Evolutionary conservation across 2,797 vertebrate species (phyloP).

Genomic region (Cyclura pinguis): DNA sequence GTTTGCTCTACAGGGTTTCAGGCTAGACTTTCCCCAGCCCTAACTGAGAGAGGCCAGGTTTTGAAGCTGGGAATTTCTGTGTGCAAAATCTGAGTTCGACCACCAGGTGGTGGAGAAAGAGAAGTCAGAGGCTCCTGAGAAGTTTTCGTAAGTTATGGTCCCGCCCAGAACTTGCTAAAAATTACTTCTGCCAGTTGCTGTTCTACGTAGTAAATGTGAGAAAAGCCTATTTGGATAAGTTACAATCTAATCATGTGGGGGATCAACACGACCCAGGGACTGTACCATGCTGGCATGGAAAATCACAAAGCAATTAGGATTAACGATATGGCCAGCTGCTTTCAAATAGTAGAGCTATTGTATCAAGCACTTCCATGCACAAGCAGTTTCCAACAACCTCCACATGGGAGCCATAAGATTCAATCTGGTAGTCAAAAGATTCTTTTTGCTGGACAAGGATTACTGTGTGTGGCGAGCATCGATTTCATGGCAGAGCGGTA

Average conservation of each 20-base stretch:
- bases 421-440: not conserved
- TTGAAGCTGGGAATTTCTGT: not conserved
- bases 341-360: not conserved
- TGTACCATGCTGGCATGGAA: not conserved
- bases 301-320: not conserved
- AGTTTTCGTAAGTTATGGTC: not conserved
- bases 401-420: constrained; percentile 5
- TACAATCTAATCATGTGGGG: not conserved
- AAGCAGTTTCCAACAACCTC: not conserved
- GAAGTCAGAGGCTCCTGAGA: not conserved
- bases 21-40: not conserved
- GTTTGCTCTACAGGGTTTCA: not conserved
- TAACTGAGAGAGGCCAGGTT: not conserved
- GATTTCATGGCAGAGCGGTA: constrained; percentile 6
- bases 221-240: not conserved
- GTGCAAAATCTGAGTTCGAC: not conserved
- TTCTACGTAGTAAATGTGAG: not conserved
- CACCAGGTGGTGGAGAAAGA: not conserved
- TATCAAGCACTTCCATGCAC: not conserved
- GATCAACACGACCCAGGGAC: not conserved
- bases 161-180: not conserved
- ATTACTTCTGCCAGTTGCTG: not conserved
- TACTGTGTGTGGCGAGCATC: not conserved
- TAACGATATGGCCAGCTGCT: not conserved
- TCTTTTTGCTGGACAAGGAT: not conserved